Conservation (phyloP, 2,888 invertebrate genomes). For the Ophion obscuratus region DNA sequence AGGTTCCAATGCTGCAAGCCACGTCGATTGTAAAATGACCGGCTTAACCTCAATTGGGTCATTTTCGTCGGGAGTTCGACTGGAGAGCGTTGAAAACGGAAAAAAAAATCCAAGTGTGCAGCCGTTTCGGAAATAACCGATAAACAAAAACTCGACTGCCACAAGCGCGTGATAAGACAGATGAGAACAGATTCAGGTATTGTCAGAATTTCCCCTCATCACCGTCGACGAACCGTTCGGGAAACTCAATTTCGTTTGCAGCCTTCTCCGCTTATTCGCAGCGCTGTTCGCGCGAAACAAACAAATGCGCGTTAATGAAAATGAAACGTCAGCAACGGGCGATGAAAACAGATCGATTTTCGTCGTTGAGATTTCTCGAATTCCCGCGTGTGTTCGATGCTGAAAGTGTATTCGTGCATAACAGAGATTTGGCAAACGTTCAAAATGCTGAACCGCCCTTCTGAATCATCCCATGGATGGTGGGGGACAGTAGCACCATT, state of each 20-base stretch:
- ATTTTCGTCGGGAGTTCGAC: too few species aligned
- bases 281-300: not conserved
- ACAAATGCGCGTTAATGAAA: slow-evolving; percentile 18
- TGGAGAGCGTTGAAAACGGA: too few species aligned
- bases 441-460: slow-evolving; percentile 76
- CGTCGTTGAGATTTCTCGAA: slow-evolving; percentile 55
- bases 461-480: slow-evolving; percentile 45
- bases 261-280: not conserved
- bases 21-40: too few species aligned
- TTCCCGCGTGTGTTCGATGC: slow-evolving; percentile 78
- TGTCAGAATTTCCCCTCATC: not conserved
- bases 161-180: too few species aligned
- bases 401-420: slow-evolving; percentile 82
- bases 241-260: not conserved
- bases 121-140: too few species aligned
- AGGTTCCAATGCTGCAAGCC: too few species aligned
- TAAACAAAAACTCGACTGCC: too few species aligned
- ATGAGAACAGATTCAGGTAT: not conserved
- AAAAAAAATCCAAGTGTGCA: too few species aligned
- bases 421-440: slow-evolving; percentile 82
- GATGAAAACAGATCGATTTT: slow-evolving; percentile 39
- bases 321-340: slow-evolving; percentile 2
- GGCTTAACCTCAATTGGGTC: too few species aligned
- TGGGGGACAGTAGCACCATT: slow-evolving; percentile 32
- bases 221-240: not conserved